A percentile compares a stretch with the other conserved stretches of the same genome.
Evolutionary conservation across 2,113 vertebrate species (phyloP).

Genomic region (Cavia aperea): DNA sequence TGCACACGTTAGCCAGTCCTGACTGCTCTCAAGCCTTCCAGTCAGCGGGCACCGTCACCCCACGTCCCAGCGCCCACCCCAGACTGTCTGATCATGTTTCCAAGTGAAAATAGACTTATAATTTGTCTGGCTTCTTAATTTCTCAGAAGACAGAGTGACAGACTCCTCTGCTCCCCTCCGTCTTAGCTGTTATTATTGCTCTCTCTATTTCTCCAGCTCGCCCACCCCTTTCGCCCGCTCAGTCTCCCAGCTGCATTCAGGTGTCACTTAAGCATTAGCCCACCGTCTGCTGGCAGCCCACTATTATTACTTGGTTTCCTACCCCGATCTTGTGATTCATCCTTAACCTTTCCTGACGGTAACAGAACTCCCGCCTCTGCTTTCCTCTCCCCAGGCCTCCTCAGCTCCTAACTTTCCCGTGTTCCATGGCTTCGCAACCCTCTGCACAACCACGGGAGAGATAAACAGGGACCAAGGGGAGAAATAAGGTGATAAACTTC

Average conservation of each 20-base stretch:
- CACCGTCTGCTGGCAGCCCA: conserved; percentile 47
- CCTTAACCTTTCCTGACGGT: neutral
- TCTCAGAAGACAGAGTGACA: conserved; percentile 46
- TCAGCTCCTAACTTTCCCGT: neutral
- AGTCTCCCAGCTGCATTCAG: neutral
- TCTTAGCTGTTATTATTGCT: conserved; percentile 37
- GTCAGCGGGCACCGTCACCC: neutral
- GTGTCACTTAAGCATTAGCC: conserved; percentile 20
- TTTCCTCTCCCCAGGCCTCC: neutral
- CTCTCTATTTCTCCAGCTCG: neutral
- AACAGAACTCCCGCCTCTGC: neutral
- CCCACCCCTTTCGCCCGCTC: conserved; percentile 39
- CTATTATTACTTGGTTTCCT: conserved; percentile 40
- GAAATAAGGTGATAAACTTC: neutral
- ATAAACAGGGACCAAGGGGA: neutral
- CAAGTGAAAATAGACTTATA: conserved; percentile 19
- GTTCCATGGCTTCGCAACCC: neutral
- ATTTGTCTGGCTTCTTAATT: conserved; percentile 57
- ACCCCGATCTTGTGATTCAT: conserved; percentile 7
- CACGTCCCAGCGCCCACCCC: neutral
- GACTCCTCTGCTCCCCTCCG: neutral
- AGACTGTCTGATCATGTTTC: conserved; percentile 50
- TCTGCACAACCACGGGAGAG: neutral
- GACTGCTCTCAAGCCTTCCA: fast-evolving
- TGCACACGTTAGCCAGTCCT: neutral